Conservation (phyloP, 2,888 invertebrate species). For the Morpho helenor region DNA sequence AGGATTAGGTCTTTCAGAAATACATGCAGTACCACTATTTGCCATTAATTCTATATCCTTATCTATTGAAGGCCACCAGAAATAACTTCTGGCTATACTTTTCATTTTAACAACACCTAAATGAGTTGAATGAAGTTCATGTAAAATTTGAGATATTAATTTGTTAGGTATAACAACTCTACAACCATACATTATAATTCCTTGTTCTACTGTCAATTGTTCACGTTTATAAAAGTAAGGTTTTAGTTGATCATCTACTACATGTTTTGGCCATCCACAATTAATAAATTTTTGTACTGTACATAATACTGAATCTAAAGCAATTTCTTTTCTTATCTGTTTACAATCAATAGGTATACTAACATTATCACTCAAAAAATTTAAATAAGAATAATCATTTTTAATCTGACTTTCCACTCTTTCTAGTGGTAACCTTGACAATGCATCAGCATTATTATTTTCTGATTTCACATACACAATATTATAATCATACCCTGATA, state of each 20-base stretch:
- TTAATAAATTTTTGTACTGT: not conserved
- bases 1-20: not conserved
- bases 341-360: not conserved
- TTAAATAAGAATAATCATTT: not conserved
- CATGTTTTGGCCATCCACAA: not conserved
- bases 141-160: not conserved
- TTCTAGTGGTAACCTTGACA: not conserved
- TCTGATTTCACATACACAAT: not conserved
- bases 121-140: slow-evolving; percentile 1
- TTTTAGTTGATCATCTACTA: not conserved
- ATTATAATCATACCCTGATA: not conserved
- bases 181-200: slow-evolving; percentile 1
- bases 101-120: slow-evolving; percentile 7
- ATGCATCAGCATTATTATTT: not conserved
- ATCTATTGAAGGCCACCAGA: slow-evolving; percentile 6
- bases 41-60: slow-evolving; percentile 1
- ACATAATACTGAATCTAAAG: not conserved
- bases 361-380: not conserved
- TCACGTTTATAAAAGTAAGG: slow-evolving; percentile 4
- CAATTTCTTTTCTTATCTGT: not conserved
- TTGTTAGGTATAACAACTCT: slow-evolving; percentile 5
- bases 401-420: not conserved
- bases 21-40: not conserved
- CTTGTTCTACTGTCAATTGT: slow-evolving; percentile 2
- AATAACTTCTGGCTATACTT: slow-evolving; percentile 1